Evolutionary conservation across 2,797 vertebrate species (phyloP).

Genomic region (Rhinophrynus dorsalis): DNA sequence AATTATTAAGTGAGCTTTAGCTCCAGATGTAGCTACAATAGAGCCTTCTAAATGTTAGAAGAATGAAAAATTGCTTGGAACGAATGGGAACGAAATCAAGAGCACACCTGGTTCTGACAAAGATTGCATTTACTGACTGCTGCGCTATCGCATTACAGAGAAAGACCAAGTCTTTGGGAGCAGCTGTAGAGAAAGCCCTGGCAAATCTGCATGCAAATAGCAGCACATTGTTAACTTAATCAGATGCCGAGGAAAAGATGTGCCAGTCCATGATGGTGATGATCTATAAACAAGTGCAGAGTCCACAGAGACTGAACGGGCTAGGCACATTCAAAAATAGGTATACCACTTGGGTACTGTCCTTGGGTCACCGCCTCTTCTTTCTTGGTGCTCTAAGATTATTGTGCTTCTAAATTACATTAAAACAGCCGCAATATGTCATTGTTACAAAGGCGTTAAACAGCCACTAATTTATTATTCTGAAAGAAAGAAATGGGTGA

Average conservation of each 20-base stretch:
- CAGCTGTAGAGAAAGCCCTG: slow-evolving; percentile 87
- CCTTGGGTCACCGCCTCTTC: slow-evolving; percentile 62
- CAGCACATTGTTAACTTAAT: slow-evolving; percentile 99
- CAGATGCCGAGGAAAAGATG: slow-evolving; percentile 94
- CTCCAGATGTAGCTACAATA: slow-evolving; percentile 99
- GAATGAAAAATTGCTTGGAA: slow-evolving; percentile 91
- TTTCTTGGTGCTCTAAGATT: slow-evolving; percentile 57
- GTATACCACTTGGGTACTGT: slow-evolving; percentile 68
- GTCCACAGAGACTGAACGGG: slow-evolving; percentile 74
- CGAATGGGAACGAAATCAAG: slow-evolving; percentile 95
- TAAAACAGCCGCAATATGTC: slow-evolving; percentile 46
- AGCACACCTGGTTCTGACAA: slow-evolving; percentile 98
- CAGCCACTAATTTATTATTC: slow-evolving; percentile 51
- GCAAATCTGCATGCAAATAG: slow-evolving; percentile 99
- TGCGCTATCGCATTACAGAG: slow-evolving; percentile 95
- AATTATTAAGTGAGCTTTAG: slow-evolving; percentile 97
- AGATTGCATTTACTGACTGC: slow-evolving; percentile 99
- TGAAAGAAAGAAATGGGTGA: slow-evolving; percentile 54
- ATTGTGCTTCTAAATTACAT: slow-evolving; percentile 54
- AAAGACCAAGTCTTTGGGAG: slow-evolving; percentile 90
- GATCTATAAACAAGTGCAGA: slow-evolving; percentile 72
- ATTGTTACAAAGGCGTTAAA: slow-evolving; percentile 54
- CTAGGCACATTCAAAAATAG: slow-evolving; percentile 74
- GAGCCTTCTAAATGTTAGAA: slow-evolving; percentile 92
- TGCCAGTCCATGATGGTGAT: slow-evolving; percentile 68